Evolutionary conservation across 2,888 invertebrate genomes (phyloP).

Genomic region (Diaperis boleti): DNA sequence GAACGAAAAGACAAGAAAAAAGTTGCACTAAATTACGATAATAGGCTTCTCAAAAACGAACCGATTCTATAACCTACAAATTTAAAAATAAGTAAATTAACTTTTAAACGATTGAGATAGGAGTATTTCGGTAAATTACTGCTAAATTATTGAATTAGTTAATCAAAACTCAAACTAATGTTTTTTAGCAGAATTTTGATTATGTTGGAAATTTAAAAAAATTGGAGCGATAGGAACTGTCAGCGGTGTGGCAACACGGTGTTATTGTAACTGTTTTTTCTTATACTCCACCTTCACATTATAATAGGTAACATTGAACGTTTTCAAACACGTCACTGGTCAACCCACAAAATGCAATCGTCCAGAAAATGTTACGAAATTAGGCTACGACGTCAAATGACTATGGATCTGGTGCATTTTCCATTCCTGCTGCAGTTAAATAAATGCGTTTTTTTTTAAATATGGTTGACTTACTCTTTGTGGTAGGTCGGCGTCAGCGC

Average conservation of each 20-base stretch:
- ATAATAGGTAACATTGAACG: constrained; percentile 28
- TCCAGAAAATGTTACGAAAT: constrained; percentile 23
- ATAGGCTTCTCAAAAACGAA: no score
- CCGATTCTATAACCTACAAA: no score
- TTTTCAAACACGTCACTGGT: constrained; percentile 32
- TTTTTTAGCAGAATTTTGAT: no score
- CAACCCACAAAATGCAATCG: constrained; percentile 22
- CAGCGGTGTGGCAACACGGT: not conserved
- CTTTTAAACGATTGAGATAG: no score
- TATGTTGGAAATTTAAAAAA: no score
- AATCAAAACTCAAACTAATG: no score
- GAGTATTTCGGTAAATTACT: no score
- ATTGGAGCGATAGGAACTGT: no score
- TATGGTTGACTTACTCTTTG: not conserved
- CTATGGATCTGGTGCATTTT: constrained; percentile 1
- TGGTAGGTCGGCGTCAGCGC: not conserved
- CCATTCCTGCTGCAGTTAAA: not conserved
- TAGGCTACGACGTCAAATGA: not conserved
- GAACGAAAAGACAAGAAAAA: no score
- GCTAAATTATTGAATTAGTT: no score
- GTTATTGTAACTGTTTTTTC: not conserved
- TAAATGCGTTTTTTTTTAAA: not conserved
- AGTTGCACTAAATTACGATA: no score
- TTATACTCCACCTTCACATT: constrained; percentile 6
- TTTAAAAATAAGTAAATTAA: no score